Conservation (phyloP, 2,113 vertebrate genomes). For the Ornithorhynchus anatinus region DNA sequence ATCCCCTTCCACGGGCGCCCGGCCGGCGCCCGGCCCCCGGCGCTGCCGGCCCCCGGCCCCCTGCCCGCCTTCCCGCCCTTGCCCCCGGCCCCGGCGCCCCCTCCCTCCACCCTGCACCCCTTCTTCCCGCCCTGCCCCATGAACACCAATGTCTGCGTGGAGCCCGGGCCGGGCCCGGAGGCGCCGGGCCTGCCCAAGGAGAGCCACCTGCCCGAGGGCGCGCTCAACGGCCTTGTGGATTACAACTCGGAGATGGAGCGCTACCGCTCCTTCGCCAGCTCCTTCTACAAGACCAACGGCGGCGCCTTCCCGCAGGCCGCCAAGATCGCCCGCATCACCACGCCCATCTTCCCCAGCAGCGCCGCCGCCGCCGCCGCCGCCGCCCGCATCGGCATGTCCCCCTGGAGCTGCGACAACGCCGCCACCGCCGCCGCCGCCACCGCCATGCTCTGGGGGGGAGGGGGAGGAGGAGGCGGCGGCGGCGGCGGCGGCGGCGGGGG, state of each 20-base stretch:
- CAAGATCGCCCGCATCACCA: slow-evolving; percentile 94
- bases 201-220: slow-evolving; percentile 88
- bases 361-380: slow-evolving; percentile 79
- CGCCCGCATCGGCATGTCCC: slow-evolving; percentile 93
- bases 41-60: slow-evolving; percentile 25
- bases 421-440: slow-evolving; percentile 78
- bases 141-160: slow-evolving; percentile 93
- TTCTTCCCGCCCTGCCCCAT: slow-evolving; percentile 81
- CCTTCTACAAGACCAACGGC: slow-evolving; percentile 93
- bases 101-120: slow-evolving; percentile 63
- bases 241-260: slow-evolving; percentile 97
- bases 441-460: slow-evolving; percentile 71
- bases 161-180: slow-evolving; percentile 86
- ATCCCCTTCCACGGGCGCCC: slow-evolving; percentile 58
- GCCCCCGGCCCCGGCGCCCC: slow-evolving; percentile 43
- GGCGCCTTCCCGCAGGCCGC: slow-evolving; percentile 92
- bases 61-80: slow-evolving; percentile 28
- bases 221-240: slow-evolving; percentile 94
- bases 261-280: slow-evolving; percentile 90
- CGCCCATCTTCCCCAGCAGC: slow-evolving; percentile 92
- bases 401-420: slow-evolving; percentile 93
- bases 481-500: neutral
- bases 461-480: slow-evolving; percentile 31
- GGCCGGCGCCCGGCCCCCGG: slow-evolving; percentile 27
- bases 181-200: slow-evolving; percentile 92